These are phyloP conservation scores for Calidris pugnax DNA, from an alignment of 2,113 vertebrate genomes.

Conservation along the genomic window DNA sequence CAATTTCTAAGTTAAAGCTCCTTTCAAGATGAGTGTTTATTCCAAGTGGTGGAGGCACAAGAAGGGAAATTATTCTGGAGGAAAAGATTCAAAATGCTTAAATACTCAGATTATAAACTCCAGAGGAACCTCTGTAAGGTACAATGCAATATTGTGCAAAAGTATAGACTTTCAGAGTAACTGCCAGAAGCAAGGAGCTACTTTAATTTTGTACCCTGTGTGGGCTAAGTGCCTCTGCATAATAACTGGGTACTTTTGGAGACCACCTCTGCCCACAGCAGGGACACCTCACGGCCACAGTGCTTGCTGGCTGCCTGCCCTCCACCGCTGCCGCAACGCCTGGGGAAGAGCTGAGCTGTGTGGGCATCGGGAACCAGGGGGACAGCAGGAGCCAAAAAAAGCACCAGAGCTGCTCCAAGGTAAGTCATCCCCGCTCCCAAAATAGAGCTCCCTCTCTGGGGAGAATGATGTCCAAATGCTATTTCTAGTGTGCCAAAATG, in stretches of 20 bases:
- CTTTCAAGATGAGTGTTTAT: not conserved
- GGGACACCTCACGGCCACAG: rapidly evolving
- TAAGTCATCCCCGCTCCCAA: not conserved
- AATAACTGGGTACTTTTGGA: not conserved
- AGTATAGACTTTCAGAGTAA: not conserved
- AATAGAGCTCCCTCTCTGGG: not conserved
- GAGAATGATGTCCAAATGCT: not conserved
- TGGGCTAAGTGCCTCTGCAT: not conserved
- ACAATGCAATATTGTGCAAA: not conserved
- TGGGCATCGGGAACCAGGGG: rapidly evolving
- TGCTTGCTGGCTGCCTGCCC: not conserved
- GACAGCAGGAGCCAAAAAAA: not conserved
- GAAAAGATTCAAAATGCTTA: not conserved
- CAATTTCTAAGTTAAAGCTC: not conserved
- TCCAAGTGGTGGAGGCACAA: not conserved
- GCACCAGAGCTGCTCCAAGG: not conserved
- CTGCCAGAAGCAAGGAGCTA: not conserved
- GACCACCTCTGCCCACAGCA: rapidly evolving
- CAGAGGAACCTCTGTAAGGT: not conserved
- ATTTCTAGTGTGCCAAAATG: rapidly evolving
- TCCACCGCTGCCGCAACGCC: rapidly evolving
- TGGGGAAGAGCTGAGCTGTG: not conserved
- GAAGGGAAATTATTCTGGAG: rapidly evolving
- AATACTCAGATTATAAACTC: not conserved
- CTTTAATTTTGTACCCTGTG: rapidly evolving